A percentile compares a stretch with the other conserved stretches of the same genome.
These are phyloP conservation scores for Microtus ochrogaster DNA, from an alignment of 2,113 vertebrate genomes.

Conservation along the genomic window DNA sequence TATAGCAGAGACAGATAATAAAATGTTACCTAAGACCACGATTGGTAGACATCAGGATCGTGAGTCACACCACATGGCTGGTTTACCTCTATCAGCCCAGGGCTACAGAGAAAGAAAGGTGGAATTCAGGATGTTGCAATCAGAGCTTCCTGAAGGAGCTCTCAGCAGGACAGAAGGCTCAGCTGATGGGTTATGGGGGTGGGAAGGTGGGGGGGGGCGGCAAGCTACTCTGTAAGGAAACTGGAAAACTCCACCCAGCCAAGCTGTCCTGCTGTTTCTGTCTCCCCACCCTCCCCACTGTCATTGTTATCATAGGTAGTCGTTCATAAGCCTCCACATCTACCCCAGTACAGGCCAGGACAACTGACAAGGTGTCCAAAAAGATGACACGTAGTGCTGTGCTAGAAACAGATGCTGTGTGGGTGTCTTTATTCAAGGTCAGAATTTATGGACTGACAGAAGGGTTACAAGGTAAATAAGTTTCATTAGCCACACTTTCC, in stretches of 20 bases:
- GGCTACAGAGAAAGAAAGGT: neutral
- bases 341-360: too few species aligned
- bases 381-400: neutral
- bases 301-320: too few species aligned
- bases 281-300: neutral
- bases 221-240: neutral
- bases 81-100: neutral
- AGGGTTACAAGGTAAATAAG: neutral
- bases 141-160: neutral
- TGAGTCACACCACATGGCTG: neutral
- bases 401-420: neutral
- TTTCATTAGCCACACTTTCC: neutral
- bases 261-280: neutral
- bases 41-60: neutral
- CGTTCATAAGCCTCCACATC: neutral
- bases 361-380: neutral
- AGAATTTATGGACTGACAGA: neutral
- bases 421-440: neutral
- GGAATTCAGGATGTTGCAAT: neutral
- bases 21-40: neutral
- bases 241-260: neutral
- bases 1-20: neutral
- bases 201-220: neutral
- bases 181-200: neutral
- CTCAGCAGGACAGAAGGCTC: neutral